Evolutionary conservation across 2,797 vertebrate genomes (phyloP).

Genomic region (Hipposideros larvatus): DNA sequence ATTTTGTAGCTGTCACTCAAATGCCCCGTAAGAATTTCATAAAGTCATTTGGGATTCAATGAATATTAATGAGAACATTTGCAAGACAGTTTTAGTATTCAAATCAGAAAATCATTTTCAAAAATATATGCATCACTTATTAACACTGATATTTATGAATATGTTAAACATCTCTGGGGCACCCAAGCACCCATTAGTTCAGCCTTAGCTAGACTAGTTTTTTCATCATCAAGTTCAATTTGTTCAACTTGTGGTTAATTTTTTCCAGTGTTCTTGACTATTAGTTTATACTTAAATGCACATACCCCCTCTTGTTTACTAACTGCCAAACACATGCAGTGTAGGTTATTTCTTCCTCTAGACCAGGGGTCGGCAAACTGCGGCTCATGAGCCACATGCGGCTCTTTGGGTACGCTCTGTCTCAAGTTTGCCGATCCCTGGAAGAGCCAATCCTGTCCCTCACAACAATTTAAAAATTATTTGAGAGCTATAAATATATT

Average conservation of each 20-base stretch:
- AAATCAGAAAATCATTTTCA: constrained; percentile 33
- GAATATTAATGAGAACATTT: constrained; percentile 62
- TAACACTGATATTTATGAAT: not conserved
- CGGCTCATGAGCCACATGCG: too few relatives aligned
- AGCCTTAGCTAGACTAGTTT: not conserved
- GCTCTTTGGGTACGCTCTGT: too few relatives aligned
- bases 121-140: constrained; percentile 26
- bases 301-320: not conserved
- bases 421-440: too few relatives aligned
- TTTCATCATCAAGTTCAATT: not conserved
- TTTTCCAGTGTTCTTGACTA: not conserved
- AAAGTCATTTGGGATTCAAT: constrained; percentile 7
- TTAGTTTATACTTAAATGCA: not conserved
- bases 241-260: constrained; percentile 33
- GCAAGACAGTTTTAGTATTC: not conserved
- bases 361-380: too few relatives aligned
- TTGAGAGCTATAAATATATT: too few relatives aligned
- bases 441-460: too few relatives aligned
- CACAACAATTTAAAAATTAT: too few relatives aligned
- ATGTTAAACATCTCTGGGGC: not conserved
- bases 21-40: not conserved
- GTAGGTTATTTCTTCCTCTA: not conserved
- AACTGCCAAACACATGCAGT: not conserved
- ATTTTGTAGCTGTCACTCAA: constrained; percentile 12
- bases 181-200: not conserved